Conservation (phyloP, 2,888 invertebrate species). For the Protodeltote pygarga region DNA sequence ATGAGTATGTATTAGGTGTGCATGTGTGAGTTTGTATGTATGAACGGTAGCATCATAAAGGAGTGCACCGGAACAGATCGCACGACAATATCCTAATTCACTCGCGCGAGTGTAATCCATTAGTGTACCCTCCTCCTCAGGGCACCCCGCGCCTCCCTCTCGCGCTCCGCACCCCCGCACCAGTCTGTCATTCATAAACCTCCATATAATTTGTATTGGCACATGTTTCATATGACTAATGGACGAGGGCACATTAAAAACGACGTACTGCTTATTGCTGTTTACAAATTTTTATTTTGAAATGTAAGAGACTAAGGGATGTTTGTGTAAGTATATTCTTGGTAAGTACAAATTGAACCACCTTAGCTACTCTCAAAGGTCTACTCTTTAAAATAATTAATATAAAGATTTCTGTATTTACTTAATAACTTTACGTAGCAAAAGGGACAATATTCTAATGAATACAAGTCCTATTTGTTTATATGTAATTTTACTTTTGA, state of each 20-base stretch:
- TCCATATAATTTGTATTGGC: conserved; percentile 87
- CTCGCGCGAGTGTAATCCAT: conserved; percentile 86
- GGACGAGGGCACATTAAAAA: conserved; percentile 77
- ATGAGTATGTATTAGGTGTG: conserved; percentile 46
- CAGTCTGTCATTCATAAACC: conserved; percentile 85
- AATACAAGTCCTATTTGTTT: conserved; percentile 8
- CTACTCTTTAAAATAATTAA: conserved; percentile 16
- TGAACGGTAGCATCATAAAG: conserved; percentile 71
- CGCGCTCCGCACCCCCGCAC: conserved; percentile 51
- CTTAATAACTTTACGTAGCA: conserved; percentile 8
- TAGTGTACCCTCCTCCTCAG: conserved; percentile 71
- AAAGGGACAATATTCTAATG: conserved; percentile 18
- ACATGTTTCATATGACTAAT: conserved; percentile 86
- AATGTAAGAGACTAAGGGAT: conserved; percentile 31
- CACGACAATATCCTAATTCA: conserved; percentile 87
- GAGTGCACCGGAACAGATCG: conserved; percentile 85
- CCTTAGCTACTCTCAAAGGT: conserved; percentile 16
- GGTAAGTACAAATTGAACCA: conserved; percentile 17
- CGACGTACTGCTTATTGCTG: conserved; percentile 70
- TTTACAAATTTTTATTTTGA: conserved; percentile 54
- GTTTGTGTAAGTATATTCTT: conserved; percentile 24
- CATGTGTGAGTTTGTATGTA: conserved; percentile 54
- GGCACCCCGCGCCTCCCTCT: conserved; percentile 38
- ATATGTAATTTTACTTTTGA: no score
- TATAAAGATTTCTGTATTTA: conserved; percentile 14